Conservation (phyloP, 1,140 invertebrate species). For the Hycleus phaleratus region DNA sequence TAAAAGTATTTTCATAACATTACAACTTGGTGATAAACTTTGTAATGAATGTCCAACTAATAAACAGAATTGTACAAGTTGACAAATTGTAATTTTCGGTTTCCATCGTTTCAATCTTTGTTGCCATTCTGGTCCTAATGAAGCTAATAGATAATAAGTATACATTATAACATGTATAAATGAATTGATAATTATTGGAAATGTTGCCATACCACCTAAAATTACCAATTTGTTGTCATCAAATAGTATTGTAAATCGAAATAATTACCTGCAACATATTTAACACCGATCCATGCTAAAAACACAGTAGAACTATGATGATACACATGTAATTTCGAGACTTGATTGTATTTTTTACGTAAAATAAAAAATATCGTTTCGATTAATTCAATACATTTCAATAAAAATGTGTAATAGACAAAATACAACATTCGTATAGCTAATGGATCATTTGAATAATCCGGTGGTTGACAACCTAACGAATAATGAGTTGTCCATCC, state of each 20-base stretch:
- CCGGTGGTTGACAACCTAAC: constrained; percentile 57
- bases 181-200: constrained; percentile 32
- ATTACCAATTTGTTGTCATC: constrained; percentile 1
- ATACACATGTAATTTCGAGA: constrained; percentile 65
- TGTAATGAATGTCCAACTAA: constrained; percentile 50
- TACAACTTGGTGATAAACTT: constrained; percentile 49
- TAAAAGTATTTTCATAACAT: constrained; percentile 44
- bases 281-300: constrained; percentile 63
- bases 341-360: constrained; percentile 63
- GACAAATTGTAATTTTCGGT: constrained; percentile 40
- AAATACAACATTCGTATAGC: constrained; percentile 49
- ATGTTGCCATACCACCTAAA: constrained; percentile 27
- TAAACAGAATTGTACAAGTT: constrained; percentile 54
- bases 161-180: constrained; percentile 40
- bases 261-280: constrained; percentile 51
- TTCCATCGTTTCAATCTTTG: constrained; percentile 35
- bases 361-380: constrained; percentile 60
- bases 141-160: constrained; percentile 35
- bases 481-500: constrained; percentile 42
- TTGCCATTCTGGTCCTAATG: constrained; percentile 31
- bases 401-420: constrained; percentile 43
- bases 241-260: too few species aligned
- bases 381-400: constrained; percentile 44
- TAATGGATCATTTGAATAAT: constrained; percentile 53
- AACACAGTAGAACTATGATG: constrained; percentile 59